phyloP scores from a whole-genome alignment of 2,113 vertebrate species.

The Typhlomys cinereus region DNA sequence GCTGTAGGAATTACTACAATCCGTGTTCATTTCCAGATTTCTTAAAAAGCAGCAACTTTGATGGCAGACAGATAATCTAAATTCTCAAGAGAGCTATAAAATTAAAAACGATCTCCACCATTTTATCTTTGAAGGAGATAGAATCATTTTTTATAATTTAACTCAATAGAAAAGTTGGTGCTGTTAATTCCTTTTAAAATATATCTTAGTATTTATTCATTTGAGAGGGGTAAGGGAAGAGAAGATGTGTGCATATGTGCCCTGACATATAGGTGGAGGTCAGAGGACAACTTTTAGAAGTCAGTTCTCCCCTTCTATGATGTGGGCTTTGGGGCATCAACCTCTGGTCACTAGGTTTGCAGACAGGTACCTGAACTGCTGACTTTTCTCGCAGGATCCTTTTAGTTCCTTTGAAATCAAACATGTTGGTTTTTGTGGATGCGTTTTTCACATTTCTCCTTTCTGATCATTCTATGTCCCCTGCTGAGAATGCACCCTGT shows the following conservation, averaged over 20 bases:
- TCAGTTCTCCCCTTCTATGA: too few relatives aligned
- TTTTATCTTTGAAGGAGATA: background rate
- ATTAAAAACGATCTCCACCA: constrained; percentile 34
- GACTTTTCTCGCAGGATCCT: too few relatives aligned
- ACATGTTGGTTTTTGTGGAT: background rate
- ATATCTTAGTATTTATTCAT: too few relatives aligned
- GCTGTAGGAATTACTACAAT: background rate
- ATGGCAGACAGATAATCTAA: background rate
- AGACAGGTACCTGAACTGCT: too few relatives aligned
- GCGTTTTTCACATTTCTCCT: background rate
- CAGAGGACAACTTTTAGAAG: too few relatives aligned
- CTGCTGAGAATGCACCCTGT: constrained; percentile 3
- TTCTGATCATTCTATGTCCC: constrained; percentile 15
- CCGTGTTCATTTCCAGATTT: constrained; percentile 43
- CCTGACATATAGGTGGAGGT: too few relatives aligned
- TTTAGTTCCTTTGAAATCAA: constrained; percentile 25
- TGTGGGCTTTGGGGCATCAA: too few relatives aligned
- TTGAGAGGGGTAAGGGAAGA: too few relatives aligned
- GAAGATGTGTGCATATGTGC: too few relatives aligned
- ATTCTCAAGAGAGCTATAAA: constrained; percentile 28
- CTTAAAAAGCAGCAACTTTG: background rate
- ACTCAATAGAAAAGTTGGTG: background rate
- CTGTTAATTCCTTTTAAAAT: background rate
- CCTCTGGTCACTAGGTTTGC: too few relatives aligned
- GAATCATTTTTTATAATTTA: background rate